phyloP scores from a whole-genome alignment of 2,113 vertebrate species.

The Emydocephalus ijimae region DNA sequence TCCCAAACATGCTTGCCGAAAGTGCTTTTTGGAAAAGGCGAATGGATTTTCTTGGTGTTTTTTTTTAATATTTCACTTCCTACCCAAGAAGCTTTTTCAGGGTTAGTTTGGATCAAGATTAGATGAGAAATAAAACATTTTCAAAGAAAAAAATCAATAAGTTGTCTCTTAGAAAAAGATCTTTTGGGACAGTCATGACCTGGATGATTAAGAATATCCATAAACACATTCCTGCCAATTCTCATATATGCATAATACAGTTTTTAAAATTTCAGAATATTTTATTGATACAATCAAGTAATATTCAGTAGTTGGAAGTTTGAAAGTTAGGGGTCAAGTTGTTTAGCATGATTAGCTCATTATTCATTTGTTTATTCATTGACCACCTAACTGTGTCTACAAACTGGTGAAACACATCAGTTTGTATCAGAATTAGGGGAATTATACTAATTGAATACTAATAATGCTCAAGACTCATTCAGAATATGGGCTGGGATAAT shows the following conservation, averaged over 20 bases:
- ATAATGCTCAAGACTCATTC: neutral
- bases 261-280: neutral
- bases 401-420: neutral
- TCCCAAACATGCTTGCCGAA: neutral
- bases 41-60: neutral
- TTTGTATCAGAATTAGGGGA: neutral
- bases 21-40: neutral
- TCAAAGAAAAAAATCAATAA: neutral
- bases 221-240: neutral
- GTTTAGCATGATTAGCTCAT: neutral
- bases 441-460: neutral
- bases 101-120: neutral
- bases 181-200: neutral
- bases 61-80: too few relatives aligned
- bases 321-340: neutral
- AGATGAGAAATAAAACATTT: neutral
- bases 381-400: neutral
- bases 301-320: neutral
- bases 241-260: neutral
- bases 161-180: neutral
- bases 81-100: neutral
- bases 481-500: neutral
- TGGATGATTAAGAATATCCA: neutral
- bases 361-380: neutral
- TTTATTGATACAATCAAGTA: neutral